phyloP scores from a whole-genome alignment of 2,113 vertebrate species.

The Chitala chitala region DNA sequence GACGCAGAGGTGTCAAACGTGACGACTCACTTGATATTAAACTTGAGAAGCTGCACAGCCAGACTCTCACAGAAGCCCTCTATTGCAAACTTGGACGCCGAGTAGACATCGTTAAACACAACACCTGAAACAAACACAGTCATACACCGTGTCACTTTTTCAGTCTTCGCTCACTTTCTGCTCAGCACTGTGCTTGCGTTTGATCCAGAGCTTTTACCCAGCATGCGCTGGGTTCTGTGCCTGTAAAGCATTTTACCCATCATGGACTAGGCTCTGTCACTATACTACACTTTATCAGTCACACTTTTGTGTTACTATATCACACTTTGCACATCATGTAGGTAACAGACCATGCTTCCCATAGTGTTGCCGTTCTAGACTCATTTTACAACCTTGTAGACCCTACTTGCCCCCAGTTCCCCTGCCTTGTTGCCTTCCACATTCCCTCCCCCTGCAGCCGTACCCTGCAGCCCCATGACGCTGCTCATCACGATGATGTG shows the following conservation, averaged over 20 bases:
- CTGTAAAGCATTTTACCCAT: background rate
- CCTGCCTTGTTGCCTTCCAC: background rate
- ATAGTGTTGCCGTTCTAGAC: no score
- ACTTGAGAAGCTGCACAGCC: constrained; percentile 83
- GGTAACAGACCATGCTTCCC: no score
- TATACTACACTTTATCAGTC: background rate
- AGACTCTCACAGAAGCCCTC: constrained; percentile 93
- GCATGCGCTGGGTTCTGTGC: background rate
- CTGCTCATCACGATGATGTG: constrained; percentile 91
- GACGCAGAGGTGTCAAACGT: background rate
- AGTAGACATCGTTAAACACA: constrained; percentile 86
- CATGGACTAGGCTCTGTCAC: background rate
- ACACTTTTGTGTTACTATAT: background rate
- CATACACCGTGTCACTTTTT: background rate
- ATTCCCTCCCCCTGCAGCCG: background rate
- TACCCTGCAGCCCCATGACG: constrained; percentile 73
- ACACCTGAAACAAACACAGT: constrained; percentile 59
- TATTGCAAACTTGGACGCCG: constrained; percentile 89
- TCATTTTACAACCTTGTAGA: no score
- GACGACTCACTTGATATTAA: constrained; percentile 77
- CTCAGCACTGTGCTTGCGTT: background rate
- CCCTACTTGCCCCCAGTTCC: background rate
- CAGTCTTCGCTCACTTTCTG: background rate
- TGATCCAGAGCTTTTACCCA: background rate
- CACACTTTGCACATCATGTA: background rate